A percentile compares a stretch with the other conserved stretches of the same genome.
Evolutionary conservation across 2,888 invertebrate genomes (phyloP).

Genomic region (Drosophila picticornis): DNA sequence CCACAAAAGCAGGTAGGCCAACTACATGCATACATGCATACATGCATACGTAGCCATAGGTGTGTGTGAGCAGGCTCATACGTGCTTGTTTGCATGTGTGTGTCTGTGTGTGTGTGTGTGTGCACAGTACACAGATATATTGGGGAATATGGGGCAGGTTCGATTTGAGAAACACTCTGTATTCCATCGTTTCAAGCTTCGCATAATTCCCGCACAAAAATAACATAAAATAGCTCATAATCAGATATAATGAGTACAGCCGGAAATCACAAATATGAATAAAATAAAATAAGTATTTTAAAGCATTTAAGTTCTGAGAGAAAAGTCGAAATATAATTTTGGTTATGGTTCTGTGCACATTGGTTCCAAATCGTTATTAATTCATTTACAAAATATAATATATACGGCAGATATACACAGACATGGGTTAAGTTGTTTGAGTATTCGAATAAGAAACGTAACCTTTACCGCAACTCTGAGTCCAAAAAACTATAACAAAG

Average conservation of each 20-base stretch:
- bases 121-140: background rate
- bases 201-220: background rate
- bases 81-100: background rate
- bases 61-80: background rate
- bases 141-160: constrained; percentile 47
- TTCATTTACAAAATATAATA: background rate
- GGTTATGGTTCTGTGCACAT: background rate
- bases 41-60: background rate
- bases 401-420: background rate
- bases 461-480: background rate
- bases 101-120: too few species aligned
- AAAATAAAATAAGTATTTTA: background rate
- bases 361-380: background rate
- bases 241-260: background rate
- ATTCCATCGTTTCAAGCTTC: background rate
- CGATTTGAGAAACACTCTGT: constrained; percentile 28
- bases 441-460: background rate
- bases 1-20: constrained; percentile 52
- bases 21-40: constrained; percentile 14
- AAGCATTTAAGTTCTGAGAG: background rate
- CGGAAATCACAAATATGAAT: background rate
- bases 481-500: background rate
- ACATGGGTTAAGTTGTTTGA: background rate
- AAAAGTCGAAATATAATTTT: background rate
- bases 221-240: background rate